phyloP scores from a whole-genome alignment of 1,140 invertebrate genomes.

The Panagrolaimus sp. region DNA sequence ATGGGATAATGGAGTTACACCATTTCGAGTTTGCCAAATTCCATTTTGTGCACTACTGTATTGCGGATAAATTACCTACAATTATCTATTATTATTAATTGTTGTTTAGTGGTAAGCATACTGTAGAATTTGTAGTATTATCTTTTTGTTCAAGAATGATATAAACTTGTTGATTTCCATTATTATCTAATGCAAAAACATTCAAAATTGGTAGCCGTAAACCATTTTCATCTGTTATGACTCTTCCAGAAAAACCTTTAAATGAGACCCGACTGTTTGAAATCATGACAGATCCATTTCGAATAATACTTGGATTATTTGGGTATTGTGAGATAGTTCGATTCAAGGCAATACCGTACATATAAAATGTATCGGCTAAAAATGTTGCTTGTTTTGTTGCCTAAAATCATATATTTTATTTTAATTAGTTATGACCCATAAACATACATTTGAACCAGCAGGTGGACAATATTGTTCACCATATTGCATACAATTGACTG shows the following conservation, averaged over 20 bases:
- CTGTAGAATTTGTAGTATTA: not conserved
- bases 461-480: not conserved
- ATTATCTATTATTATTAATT: not conserved
- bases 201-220: not conserved
- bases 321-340: not conserved
- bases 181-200: not conserved
- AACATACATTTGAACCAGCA: not conserved
- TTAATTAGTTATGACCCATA: not conserved
- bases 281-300: slow-evolving; percentile 7
- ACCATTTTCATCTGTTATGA: not conserved
- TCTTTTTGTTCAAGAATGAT: not conserved
- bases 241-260: not conserved
- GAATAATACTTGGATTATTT: not conserved
- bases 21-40: slow-evolving; percentile 17
- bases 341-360: slow-evolving; percentile 7
- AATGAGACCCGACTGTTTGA: not conserved
- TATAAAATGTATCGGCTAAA: not conserved
- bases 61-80: not conserved
- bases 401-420: not conserved
- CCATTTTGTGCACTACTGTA: not conserved
- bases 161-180: not conserved
- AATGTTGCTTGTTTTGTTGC: slow-evolving; percentile 11
- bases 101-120: not conserved
- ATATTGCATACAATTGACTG: not conserved
- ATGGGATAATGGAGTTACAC: slow-evolving; percentile 7